Evolutionary conservation across 1,140 invertebrate species (phyloP).

Genomic region (Globodera ellingtonae): DNA sequence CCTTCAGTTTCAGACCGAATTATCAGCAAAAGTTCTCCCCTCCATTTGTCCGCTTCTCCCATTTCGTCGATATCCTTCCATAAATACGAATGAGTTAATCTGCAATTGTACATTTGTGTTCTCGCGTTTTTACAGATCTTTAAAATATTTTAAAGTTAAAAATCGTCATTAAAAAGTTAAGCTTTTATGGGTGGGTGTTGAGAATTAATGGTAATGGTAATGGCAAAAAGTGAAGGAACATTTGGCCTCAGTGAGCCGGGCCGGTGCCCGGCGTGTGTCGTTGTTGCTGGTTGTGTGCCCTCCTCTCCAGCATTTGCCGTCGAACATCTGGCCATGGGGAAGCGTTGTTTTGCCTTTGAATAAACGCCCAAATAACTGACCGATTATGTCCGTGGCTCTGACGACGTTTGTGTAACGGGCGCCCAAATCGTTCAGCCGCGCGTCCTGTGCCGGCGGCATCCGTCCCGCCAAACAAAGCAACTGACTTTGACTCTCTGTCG

Average conservation of each 20-base stretch:
- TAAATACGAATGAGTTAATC: too few species aligned
- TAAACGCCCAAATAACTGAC: not conserved
- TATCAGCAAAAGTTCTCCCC: too few species aligned
- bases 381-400: slow-evolving; percentile 13
- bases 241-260: not conserved
- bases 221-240: not conserved
- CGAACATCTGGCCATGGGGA: not conserved
- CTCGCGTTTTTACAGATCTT: too few species aligned
- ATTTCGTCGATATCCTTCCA: too few species aligned
- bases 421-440: slow-evolving; percentile 17
- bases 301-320: not conserved
- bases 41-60: too few species aligned
- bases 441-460: slow-evolving; percentile 21
- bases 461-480: slow-evolving; percentile 26
- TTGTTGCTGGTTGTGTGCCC: not conserved
- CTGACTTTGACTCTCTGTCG: slow-evolving; percentile 8
- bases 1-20: too few species aligned
- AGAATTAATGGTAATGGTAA: not conserved
- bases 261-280: not conserved
- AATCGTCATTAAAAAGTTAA: not conserved
- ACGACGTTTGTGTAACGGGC: slow-evolving; percentile 20
- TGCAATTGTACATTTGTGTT: too few species aligned
- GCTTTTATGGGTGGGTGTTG: not conserved
- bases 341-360: not conserved
- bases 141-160: too few species aligned